Conservation (phyloP, 2,888 invertebrate genomes). For the Pasiphila rectangulata region DNA sequence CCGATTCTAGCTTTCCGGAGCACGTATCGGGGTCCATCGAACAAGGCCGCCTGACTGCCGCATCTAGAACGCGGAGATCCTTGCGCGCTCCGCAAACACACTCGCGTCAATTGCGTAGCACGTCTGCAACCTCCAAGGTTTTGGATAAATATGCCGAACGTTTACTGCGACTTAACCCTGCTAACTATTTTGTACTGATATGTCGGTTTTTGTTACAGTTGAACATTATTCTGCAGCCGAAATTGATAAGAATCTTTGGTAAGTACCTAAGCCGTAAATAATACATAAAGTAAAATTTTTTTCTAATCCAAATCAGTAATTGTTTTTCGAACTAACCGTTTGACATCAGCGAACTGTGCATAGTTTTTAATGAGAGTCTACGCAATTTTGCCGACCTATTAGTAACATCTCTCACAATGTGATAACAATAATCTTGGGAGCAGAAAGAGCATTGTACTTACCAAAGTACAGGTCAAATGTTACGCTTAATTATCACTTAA, state of each 20-base stretch:
- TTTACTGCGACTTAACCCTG: constrained; percentile 29
- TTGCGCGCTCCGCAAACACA: constrained; percentile 43
- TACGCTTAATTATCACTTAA: not conserved
- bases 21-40: constrained; percentile 36
- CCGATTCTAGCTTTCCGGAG: constrained; percentile 51
- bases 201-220: constrained; percentile 31
- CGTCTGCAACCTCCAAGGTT: constrained; percentile 44
- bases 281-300: not conserved
- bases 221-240: not conserved
- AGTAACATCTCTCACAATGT: too few species aligned
- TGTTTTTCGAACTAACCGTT: not conserved
- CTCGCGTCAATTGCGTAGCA: constrained; percentile 41
- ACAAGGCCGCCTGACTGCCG: constrained; percentile 16
- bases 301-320: not conserved
- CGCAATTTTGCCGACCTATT: too few species aligned
- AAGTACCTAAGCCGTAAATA: not conserved
- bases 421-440: too few species aligned
- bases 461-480: constrained; percentile 1
- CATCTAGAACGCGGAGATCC: constrained; percentile 40
- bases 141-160: constrained; percentile 39
- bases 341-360: not conserved
- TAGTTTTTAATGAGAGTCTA: too few species aligned
- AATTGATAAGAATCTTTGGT: constrained; percentile 11
- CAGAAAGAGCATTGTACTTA: too few species aligned
- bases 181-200: constrained; percentile 19